Percentiles rank a stretch among this genome's conserved stretches.
These are phyloP conservation scores for Drosophila cyrtoloma DNA, from an alignment of 2,888 invertebrate genomes.

Conservation along the genomic window DNA sequence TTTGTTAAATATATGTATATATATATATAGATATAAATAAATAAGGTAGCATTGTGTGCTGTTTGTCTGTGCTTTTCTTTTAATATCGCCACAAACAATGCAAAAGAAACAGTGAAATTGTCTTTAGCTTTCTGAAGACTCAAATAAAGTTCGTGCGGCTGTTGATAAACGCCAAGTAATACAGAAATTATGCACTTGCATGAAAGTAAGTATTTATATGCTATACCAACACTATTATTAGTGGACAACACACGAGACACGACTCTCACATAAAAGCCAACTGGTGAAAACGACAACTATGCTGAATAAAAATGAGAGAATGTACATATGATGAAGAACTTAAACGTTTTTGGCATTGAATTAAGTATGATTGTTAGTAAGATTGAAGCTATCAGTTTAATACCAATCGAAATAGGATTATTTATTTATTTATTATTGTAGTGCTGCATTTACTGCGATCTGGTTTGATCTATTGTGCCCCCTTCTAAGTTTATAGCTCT, in stretches of 20 bases:
- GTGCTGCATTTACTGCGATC: not conserved
- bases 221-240: constrained; percentile 2
- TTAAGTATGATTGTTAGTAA: not conserved
- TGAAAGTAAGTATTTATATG: constrained; percentile 39
- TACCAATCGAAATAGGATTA: not conserved
- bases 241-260: constrained; percentile 23
- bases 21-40: not conserved
- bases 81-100: constrained; percentile 7
- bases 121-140: constrained; percentile 18
- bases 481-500: not conserved
- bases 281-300: constrained; percentile 11
- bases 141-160: constrained; percentile 20
- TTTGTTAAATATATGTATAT: not conserved
- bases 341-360: constrained; percentile 6
- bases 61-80: constrained; percentile 30
- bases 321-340: constrained; percentile 20
- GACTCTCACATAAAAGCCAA: constrained; percentile 23
- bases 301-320: not conserved
- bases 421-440: not conserved
- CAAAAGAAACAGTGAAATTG: constrained; percentile 66
- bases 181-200: constrained; percentile 32
- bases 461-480: not conserved
- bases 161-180: constrained; percentile 14
- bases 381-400: not conserved
- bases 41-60: constrained; percentile 1